Conservation (phyloP, 2,888 invertebrate species). For the Rhyacophila evoluta region DNA sequence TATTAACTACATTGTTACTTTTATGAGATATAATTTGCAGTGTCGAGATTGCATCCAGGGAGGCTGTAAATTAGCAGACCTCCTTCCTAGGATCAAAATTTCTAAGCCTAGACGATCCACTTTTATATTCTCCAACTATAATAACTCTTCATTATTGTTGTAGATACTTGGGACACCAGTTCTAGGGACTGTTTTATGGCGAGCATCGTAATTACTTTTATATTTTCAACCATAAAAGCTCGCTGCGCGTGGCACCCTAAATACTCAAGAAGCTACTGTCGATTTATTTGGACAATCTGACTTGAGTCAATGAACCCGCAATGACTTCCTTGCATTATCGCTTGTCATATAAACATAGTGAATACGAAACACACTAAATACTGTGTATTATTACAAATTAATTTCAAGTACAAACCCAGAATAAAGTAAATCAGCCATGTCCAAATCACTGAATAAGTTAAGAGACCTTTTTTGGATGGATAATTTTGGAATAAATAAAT, state of each 20-base stretch:
- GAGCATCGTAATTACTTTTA: slow-evolving; percentile 26
- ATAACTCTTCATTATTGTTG: slow-evolving; percentile 33
- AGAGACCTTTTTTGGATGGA: too few species aligned
- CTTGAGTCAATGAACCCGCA: slow-evolving; percentile 44
- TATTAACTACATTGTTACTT: too few species aligned
- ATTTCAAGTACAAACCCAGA: too few species aligned
- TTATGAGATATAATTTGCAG: neutral
- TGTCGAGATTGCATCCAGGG: neutral
- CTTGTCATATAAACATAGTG: too few species aligned
- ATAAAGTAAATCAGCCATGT: too few species aligned
- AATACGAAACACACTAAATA: too few species aligned
- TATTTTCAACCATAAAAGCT: slow-evolving; percentile 26
- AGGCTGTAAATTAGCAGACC: neutral
- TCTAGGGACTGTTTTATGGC: slow-evolving; percentile 17
- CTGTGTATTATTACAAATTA: too few species aligned
- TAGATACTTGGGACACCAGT: slow-evolving; percentile 27
- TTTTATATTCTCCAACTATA: neutral
- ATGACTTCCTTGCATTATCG: neutral
- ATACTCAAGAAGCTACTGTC: slow-evolving; percentile 34
- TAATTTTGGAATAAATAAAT: too few species aligned
- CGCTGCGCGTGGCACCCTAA: slow-evolving; percentile 33
- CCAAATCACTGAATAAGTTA: too few species aligned
- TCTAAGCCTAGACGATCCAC: slow-evolving; percentile 4
- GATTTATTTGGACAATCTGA: slow-evolving; percentile 10
- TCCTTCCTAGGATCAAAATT: neutral